phyloP scores from a whole-genome alignment of 1,140 invertebrate genomes.

The Achatina immaculata region DNA sequence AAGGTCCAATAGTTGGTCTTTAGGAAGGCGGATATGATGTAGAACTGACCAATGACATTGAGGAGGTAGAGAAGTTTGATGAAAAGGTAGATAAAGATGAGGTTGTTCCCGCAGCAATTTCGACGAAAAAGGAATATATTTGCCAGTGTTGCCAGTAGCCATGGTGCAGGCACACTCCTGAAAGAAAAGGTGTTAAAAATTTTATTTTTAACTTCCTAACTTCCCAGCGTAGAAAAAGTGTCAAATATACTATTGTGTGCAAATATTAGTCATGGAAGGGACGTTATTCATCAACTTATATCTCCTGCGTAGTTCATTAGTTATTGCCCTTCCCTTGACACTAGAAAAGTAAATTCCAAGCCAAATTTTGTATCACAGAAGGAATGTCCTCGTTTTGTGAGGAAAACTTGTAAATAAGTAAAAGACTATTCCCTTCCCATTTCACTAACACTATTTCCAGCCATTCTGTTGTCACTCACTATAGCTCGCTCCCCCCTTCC shows the following conservation, averaged over 20 bases:
- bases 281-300: background rate
- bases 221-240: background rate
- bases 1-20: slow-evolving; percentile 67
- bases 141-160: background rate
- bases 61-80: slow-evolving; percentile 68
- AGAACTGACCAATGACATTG: slow-evolving; percentile 67
- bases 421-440: no score
- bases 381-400: no score
- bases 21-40: slow-evolving; percentile 70
- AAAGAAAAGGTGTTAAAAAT: background rate
- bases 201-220: background rate
- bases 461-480: no score
- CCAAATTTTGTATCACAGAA: no score
- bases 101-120: slow-evolving; percentile 65
- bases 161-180: background rate
- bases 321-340: no score
- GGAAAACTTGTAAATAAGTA: no score
- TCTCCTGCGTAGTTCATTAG: no score
- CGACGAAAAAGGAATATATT: background rate
- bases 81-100: slow-evolving; percentile 69
- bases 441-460: no score
- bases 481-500: no score
- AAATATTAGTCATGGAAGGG: background rate
- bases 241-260: background rate
- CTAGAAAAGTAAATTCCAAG: no score